Evolutionary conservation across 2,888 invertebrate species (phyloP).

Genomic region (Thecophora atra): DNA sequence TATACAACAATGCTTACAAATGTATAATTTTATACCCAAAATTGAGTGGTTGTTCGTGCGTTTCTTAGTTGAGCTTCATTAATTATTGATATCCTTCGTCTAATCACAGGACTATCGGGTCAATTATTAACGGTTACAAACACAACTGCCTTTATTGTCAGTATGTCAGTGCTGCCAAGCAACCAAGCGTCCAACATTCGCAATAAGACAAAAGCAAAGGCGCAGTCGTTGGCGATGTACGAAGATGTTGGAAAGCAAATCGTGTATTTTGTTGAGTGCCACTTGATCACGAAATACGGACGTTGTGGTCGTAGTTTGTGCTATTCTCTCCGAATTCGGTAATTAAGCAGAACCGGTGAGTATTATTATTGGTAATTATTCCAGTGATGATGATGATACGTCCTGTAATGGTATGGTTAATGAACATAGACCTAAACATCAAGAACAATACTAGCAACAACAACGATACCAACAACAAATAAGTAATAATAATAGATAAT

Average conservation of each 20-base stretch:
- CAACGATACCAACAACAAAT: too few relatives aligned
- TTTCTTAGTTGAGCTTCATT: background rate
- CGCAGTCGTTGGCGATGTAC: background rate
- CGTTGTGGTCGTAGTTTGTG: background rate
- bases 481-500: too few relatives aligned
- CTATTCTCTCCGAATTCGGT: background rate
- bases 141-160: background rate
- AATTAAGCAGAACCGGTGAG: background rate
- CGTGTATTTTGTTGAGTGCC: constrained; percentile 7
- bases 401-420: too few relatives aligned
- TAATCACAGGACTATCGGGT: constrained; percentile 21
- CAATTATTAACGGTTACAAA: constrained; percentile 22
- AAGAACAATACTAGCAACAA: constrained; percentile 8
- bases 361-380: constrained; percentile 14
- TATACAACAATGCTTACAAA: background rate
- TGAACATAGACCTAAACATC: background rate
- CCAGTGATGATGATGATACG: constrained; percentile 14
- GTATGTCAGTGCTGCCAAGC: background rate
- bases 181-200: background rate
- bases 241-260: constrained; percentile 27
- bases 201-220: too few relatives aligned
- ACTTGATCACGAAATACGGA: constrained; percentile 8
- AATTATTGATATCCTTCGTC: constrained; percentile 14
- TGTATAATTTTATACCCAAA: constrained; percentile 3
- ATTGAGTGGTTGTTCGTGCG: constrained; percentile 1